These are phyloP conservation scores for Nephrotoma flavescens DNA, from an alignment of 2,888 invertebrate species.

Conservation along the genomic window DNA sequence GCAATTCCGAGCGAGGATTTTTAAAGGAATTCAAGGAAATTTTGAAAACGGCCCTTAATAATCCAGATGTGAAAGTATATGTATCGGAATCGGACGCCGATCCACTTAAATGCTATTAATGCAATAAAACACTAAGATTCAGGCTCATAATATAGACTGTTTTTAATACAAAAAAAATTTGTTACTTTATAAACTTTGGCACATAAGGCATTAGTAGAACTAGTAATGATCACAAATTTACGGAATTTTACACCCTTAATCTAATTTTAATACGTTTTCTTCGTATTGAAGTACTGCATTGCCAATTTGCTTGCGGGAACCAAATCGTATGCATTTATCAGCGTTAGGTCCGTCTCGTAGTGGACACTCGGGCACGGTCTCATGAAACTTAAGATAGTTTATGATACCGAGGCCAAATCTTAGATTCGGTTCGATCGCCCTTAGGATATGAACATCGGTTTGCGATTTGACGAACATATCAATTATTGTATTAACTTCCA, in stretches of 20 bases:
- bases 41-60: constrained; percentile 29
- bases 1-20: constrained; percentile 86
- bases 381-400: constrained; percentile 19
- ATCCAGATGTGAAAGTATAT: constrained; percentile 40
- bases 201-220: not conserved
- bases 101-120: constrained; percentile 33
- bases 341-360: constrained; percentile 12
- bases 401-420: constrained; percentile 35
- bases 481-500: constrained; percentile 39
- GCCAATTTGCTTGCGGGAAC: constrained; percentile 34
- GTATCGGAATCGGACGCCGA: constrained; percentile 62
- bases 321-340: constrained; percentile 35
- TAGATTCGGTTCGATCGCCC: constrained; percentile 69
- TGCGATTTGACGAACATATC: constrained; percentile 54
- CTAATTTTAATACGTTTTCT: constrained; percentile 14
- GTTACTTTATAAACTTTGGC: not conserved
- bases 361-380: constrained; percentile 18
- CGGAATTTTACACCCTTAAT: not conserved
- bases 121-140: not conserved
- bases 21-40: constrained; percentile 41
- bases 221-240: not conserved
- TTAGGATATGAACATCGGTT: constrained; percentile 50
- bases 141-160: not conserved
- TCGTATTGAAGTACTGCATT: constrained; percentile 31
- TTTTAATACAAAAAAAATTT: not conserved